Evolutionary conservation across 2,797 vertebrate genomes (phyloP), one percentile per base, ranked within the genome.

Genomic region (Coranthus polyacanthus): DNA sequence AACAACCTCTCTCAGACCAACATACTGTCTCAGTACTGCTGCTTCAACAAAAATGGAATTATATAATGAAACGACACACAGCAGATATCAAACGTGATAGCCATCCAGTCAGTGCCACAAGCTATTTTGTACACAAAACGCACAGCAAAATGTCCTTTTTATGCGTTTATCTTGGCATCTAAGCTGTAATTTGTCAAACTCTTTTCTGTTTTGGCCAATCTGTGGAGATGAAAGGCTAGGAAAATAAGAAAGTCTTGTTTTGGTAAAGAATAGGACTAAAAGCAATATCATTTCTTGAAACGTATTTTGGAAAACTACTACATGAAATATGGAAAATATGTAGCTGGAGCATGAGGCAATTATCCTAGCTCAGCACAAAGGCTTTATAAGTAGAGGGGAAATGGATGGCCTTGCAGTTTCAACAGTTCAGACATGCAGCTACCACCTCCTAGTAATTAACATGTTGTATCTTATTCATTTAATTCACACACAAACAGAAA

Each of bases 281-380:
- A 24, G 22, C 22, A 24, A 24, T 24, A 24, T 24, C 22, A 24
- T 24, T 24, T 24, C 22, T 24, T 24, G 22, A 24, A 6, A 24
- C 22, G 6, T 24, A 24, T 24, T 24, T 24, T 24, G 22, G 22
- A 24, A 24, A 6, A 24, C 22, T 24, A 24, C 22, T 24, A 24
- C 22, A 24, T 24, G 9, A 16, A n/a, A 26, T 29, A 15, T 26
- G 21, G 22, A 2, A 37, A 37, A 7, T 52, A 10, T 21, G 9
- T 26, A 36, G 15, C 32, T 38, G 10, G 15, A 36, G 34, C 11
- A 16, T 11, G 6, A 38, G 34, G n/a, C 15, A 8, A 22, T 50
- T 61, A 42, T 15, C 26, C 5, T 18, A 51, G 24, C 17, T 50
- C 21, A 62, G 21, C 37, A 16, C 38, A 22, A 37, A 53, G 29